phyloP scores from a whole-genome alignment of 2,113 vertebrate species.

The Uropsilus gracilis region DNA sequence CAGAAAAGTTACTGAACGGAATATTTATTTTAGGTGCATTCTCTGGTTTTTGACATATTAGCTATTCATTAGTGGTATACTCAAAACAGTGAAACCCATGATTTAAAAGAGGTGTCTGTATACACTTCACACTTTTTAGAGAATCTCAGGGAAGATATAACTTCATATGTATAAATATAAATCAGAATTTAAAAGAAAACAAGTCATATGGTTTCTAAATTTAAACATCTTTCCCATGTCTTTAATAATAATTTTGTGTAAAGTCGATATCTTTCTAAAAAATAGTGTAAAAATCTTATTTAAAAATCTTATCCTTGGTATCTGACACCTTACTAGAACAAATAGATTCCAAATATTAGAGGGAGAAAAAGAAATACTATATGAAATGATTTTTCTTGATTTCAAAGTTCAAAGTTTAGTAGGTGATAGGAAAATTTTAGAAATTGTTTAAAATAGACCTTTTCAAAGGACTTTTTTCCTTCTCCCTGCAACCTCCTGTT shows the following conservation, averaged over 20 bases:
- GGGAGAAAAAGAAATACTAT: neutral
- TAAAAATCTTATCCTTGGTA: conserved; percentile 4
- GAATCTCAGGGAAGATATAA: neutral
- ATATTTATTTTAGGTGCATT: neutral
- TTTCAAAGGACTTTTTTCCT: neutral
- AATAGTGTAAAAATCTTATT: neutral
- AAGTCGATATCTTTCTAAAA: neutral
- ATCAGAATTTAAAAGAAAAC: conserved; percentile 27
- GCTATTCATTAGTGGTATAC: neutral
- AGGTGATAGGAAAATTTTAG: neutral
- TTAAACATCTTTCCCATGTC: neutral
- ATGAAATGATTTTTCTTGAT: neutral
- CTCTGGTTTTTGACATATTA: conserved; percentile 13
- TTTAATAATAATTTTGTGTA: conserved; percentile 34
- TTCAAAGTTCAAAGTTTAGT: neutral
- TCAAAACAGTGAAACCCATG: conserved; percentile 14
- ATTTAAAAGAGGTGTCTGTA: neutral
- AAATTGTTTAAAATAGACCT: conserved; percentile 29
- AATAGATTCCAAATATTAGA: neutral
- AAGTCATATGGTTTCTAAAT: neutral
- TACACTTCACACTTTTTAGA: neutral
- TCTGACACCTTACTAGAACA: neutral
- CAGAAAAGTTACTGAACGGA: neutral
- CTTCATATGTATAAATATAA: neutral
- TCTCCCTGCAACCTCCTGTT: neutral